phyloP scores from a whole-genome alignment of 2,888 invertebrate species.

The Yponomeuta cagnagella region DNA sequence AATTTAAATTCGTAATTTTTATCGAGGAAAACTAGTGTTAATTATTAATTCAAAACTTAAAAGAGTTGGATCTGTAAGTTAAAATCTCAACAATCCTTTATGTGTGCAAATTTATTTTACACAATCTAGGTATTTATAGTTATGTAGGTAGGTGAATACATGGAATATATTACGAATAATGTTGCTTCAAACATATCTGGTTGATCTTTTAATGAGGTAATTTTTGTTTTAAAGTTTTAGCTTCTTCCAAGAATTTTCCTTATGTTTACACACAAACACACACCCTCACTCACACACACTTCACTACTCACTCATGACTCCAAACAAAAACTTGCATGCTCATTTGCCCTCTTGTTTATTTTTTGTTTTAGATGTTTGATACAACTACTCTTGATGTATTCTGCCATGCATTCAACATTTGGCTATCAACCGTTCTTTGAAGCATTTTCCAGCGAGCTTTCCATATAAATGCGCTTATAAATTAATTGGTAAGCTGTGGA shows the following conservation, averaged over 20 bases:
- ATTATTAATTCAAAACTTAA: neutral
- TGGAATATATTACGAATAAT: neutral
- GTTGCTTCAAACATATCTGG: neutral
- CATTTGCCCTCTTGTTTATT: no score
- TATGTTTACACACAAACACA: no score
- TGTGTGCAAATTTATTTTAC: neutral
- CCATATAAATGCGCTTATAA: no score
- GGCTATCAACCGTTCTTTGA: neutral
- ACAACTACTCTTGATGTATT: no score
- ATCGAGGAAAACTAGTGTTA: neutral
- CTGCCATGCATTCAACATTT: no score
- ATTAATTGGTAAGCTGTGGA: no score
- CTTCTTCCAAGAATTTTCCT: no score
- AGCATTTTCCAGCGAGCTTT: no score
- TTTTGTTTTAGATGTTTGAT: no score
- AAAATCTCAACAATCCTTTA: neutral
- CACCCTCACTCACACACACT: no score
- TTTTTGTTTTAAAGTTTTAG: no score
- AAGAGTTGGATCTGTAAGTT: slow-evolving; percentile 1
- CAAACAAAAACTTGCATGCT: neutral
- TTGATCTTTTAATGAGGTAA: no score
- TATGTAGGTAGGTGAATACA: neutral
- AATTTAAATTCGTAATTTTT: neutral
- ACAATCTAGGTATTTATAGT: neutral
- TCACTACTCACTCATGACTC: neutral